These are phyloP conservation scores for Anser brachyrhynchus DNA, from an alignment of 2,113 vertebrate species.

Conservation along the genomic window DNA sequence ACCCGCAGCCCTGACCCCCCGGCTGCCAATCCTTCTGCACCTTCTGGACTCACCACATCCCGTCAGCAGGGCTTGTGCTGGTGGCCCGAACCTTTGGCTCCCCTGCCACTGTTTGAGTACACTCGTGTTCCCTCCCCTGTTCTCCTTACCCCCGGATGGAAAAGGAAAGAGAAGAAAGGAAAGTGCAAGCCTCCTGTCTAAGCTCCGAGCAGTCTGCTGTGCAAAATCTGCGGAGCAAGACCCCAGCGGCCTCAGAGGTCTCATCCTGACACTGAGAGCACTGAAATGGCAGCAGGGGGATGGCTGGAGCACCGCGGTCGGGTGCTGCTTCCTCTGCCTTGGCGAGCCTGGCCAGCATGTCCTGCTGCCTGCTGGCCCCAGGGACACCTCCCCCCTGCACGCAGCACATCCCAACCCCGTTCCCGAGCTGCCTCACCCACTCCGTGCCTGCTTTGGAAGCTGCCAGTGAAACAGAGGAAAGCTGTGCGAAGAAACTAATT, in stretches of 20 bases:
- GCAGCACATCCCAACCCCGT: not conserved
- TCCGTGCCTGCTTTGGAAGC: not conserved
- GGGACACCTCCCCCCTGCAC: not conserved
- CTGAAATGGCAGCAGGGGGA: not conserved
- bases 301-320: not conserved
- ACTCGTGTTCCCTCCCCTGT: not conserved
- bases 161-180: not conserved
- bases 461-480: not conserved
- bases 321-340: not conserved
- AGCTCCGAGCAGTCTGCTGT: not conserved
- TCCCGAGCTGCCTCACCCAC: not conserved
- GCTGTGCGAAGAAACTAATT: not conserved
- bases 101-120: not conserved
- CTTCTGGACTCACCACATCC: not conserved
- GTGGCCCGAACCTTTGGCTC: not conserved
- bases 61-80: not conserved
- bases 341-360: not conserved
- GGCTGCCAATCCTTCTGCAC: not conserved
- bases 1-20: not conserved
- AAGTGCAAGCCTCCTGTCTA: not conserved
- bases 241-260: not conserved
- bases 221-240: not conserved
- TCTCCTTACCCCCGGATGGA: not conserved
- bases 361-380: slow-evolving; percentile 20
- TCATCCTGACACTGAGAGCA: not conserved